These are phyloP conservation scores for Dinothrombium tinctorium DNA, from an alignment of 1,140 invertebrate species.

Conservation along the genomic window DNA sequence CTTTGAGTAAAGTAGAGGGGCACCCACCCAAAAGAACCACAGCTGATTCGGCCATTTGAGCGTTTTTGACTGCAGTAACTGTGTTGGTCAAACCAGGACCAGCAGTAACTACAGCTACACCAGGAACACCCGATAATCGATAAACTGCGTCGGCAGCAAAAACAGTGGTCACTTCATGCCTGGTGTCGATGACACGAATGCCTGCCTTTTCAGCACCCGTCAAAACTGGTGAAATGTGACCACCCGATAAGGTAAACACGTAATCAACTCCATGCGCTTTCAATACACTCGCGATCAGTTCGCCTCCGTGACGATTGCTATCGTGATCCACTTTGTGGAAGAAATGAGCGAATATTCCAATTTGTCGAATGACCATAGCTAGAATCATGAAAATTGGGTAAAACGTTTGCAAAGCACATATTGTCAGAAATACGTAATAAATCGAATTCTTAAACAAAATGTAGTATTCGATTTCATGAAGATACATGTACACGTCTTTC, in stretches of 20 bases:
- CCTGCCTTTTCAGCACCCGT: constrained; percentile 32
- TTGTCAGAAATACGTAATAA: background rate
- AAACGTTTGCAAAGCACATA: constrained; percentile 5
- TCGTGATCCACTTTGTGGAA: constrained; percentile 21
- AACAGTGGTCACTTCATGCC: constrained; percentile 37
- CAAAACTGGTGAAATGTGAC: constrained; percentile 39
- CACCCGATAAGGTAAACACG: constrained; percentile 36
- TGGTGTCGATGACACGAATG: constrained; percentile 34
- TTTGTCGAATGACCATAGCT: constrained; percentile 7
- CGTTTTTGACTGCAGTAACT: constrained; percentile 41
- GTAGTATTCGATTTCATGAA: no score
- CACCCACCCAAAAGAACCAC: constrained; percentile 31
- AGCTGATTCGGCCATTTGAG: constrained; percentile 42
- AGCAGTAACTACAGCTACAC: constrained; percentile 38
- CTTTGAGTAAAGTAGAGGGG: constrained; percentile 30
- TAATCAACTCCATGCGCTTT: constrained; percentile 31
- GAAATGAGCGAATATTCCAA: background rate
- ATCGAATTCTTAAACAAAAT: background rate
- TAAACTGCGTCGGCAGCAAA: constrained; percentile 42
- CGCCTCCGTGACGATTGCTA: constrained; percentile 30
- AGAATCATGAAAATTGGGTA: constrained; percentile 9
- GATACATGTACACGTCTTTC: no score
- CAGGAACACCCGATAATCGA: constrained; percentile 33
- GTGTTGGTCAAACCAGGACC: constrained; percentile 39
- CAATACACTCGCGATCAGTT: constrained; percentile 34